Evolutionary conservation across 2,888 invertebrate species (phyloP), one percentile per base, ranked within the genome.

Genomic region (Stenurella melanura): DNA sequence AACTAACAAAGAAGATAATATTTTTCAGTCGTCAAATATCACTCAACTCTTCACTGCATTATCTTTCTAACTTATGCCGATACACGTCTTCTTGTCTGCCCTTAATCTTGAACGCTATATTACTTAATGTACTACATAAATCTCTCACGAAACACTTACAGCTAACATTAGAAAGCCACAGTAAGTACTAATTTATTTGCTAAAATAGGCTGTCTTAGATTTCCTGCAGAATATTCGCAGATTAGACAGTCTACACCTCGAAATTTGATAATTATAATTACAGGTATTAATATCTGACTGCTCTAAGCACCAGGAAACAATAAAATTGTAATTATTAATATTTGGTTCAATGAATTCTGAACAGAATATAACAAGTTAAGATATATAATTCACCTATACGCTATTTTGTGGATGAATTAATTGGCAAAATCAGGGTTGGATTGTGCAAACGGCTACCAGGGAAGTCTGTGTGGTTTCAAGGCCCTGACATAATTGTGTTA

Each of bases 101-200:
- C 78, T 70, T 76, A 79, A 80, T 77, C 75, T 79, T 68, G 60
- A 75, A 75, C 74, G 75, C 74, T 75, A 74, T 74, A 74, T 76
- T 80, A 78, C 79, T 79, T 79, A 77, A 79, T 80, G 76, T 77
- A 80, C 77, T 79, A 78, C 78, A 82, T 82, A 80, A 80, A 81
- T 80, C 80, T 79, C 68, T 38, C 69, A 79, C 73, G 77, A 78
- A 77, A 81, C 74, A 76, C 74, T 74, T 73, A 78, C 69, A 61
- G 74, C 69, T 68, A 67, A 73, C 76, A 75, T 76, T 70, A 73
- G 75, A 76, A 79, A 77, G 75, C 75, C 74, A 72, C 70, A 21
- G 70, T 73, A 73, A 75, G 73, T 71, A 74, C 69, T 66, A 74
- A 77, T 70, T 77, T 68, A 74, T 77, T 77, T 74, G 68, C 63